Conservation (phyloP, 2,888 invertebrate genomes). For the Scelioninae gen. 2 region DNA sequence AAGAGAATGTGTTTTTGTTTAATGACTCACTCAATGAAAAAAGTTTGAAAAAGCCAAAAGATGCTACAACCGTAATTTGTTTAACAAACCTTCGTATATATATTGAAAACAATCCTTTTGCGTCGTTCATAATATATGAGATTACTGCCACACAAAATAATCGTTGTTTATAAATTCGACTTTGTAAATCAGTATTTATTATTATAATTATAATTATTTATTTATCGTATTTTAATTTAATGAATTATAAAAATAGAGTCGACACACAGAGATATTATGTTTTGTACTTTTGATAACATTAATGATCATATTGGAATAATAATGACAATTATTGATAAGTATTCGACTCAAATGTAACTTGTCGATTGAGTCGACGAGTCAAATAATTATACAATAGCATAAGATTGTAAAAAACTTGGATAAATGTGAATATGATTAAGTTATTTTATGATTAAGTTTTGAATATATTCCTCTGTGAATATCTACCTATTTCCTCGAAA, state of each 20-base stretch:
- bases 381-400: slow-evolving; percentile 39
- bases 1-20: slow-evolving; percentile 42
- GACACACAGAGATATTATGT: slow-evolving; percentile 65
- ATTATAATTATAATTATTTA: slow-evolving; percentile 65
- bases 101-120: slow-evolving; percentile 44
- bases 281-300: slow-evolving; percentile 70
- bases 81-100: too few species aligned
- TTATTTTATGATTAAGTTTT: slow-evolving; percentile 17
- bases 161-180: slow-evolving; percentile 64
- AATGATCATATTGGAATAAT: slow-evolving; percentile 45
- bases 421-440: slow-evolving; percentile 47
- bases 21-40: slow-evolving; percentile 60
- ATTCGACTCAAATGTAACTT: slow-evolving; percentile 39
- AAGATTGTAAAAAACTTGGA: slow-evolving; percentile 50
- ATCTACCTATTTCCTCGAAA: too few species aligned
- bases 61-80: slow-evolving; percentile 69
- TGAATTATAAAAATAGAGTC: slow-evolving; percentile 56
- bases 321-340: slow-evolving; percentile 46
- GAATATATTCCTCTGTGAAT: background rate
- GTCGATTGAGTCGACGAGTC: slow-evolving; percentile 58
- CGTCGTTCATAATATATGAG: slow-evolving; percentile 62
- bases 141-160: slow-evolving; percentile 71
- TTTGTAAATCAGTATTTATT: slow-evolving; percentile 75
- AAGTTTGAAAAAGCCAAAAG: slow-evolving; percentile 73
- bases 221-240: slow-evolving; percentile 69